Percentiles rank a stretch among this genome's conserved stretches.
Evolutionary conservation across 1,140 invertebrate genomes (phyloP).

Genomic region (Drosophila orosa): DNA sequence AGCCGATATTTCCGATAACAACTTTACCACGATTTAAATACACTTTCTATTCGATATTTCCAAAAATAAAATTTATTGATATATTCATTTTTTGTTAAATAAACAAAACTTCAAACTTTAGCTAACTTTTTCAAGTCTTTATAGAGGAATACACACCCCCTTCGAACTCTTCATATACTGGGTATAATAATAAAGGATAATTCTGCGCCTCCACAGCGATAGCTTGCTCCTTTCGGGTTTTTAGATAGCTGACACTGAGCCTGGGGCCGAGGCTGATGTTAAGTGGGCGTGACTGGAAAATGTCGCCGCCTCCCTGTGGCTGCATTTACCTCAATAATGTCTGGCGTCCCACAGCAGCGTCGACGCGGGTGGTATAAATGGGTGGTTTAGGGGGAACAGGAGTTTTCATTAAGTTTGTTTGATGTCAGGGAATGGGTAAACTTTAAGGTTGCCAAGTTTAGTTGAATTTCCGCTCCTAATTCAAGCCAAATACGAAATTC

Average conservation of each 20-base stretch:
- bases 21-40: background rate
- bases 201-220: constrained; percentile 31
- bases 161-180: background rate
- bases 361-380: background rate
- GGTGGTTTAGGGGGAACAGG: background rate
- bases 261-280: constrained; percentile 26
- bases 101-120: background rate
- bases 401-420: constrained; percentile 45
- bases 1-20: no score
- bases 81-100: no score
- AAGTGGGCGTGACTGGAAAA: constrained; percentile 69
- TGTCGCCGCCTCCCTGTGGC: constrained; percentile 40
- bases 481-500: constrained; percentile 34
- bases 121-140: background rate
- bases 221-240: constrained; percentile 2
- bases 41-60: background rate
- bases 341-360: constrained; percentile 25
- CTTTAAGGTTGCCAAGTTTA: constrained; percentile 36
- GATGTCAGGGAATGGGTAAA: constrained; percentile 8
- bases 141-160: background rate
- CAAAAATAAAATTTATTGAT: background rate
- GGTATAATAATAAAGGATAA: constrained; percentile 69
- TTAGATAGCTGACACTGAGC: constrained; percentile 40
- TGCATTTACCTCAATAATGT: constrained; percentile 46
- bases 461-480: constrained; percentile 38